Conservation (phyloP, 1,140 invertebrate genomes). For the Philaenus spumarius region DNA sequence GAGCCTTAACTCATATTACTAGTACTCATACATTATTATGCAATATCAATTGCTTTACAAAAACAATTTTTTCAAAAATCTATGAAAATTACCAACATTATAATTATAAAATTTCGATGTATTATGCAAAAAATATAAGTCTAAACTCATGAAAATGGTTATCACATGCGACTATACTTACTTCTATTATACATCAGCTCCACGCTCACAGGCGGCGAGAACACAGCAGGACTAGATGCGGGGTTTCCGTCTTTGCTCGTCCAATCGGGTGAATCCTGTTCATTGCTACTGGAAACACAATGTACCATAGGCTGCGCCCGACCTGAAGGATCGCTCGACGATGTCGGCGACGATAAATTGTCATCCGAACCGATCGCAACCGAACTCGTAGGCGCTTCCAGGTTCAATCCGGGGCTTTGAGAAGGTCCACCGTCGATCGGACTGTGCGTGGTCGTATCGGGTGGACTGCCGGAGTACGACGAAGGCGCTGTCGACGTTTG, state of each 20-base stretch:
- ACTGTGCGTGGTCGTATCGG: slow-evolving; percentile 75
- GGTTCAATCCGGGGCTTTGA: slow-evolving; percentile 36
- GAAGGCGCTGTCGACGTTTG: slow-evolving; percentile 37
- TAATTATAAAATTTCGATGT: too few relatives aligned
- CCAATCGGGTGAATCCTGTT: slow-evolving; percentile 23
- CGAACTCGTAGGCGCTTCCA: slow-evolving; percentile 43
- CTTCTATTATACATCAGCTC: slow-evolving; percentile 11
- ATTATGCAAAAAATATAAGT: too few relatives aligned
- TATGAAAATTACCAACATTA: too few relatives aligned
- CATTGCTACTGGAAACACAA: slow-evolving; percentile 67
- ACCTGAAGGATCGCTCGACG: slow-evolving; percentile 21
- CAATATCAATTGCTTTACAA: too few relatives aligned
- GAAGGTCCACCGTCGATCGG: slow-evolving; percentile 45
- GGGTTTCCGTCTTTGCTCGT: not conserved
- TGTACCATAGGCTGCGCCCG: slow-evolving; percentile 56
- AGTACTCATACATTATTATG: too few relatives aligned
- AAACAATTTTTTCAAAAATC: too few relatives aligned
- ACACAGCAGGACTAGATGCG: not conserved
- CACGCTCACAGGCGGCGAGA: not conserved
- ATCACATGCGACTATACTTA: too few relatives aligned
- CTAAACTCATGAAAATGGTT: too few relatives aligned
- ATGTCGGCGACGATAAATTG: slow-evolving; percentile 29
- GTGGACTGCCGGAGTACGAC: slow-evolving; percentile 48
- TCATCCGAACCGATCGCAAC: slow-evolving; percentile 22
- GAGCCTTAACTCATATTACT: too few relatives aligned